Evolutionary conservation across 2,888 invertebrate species (phyloP), one percentile per base, ranked within the genome.

Genomic region (Erynnis tages): DNA sequence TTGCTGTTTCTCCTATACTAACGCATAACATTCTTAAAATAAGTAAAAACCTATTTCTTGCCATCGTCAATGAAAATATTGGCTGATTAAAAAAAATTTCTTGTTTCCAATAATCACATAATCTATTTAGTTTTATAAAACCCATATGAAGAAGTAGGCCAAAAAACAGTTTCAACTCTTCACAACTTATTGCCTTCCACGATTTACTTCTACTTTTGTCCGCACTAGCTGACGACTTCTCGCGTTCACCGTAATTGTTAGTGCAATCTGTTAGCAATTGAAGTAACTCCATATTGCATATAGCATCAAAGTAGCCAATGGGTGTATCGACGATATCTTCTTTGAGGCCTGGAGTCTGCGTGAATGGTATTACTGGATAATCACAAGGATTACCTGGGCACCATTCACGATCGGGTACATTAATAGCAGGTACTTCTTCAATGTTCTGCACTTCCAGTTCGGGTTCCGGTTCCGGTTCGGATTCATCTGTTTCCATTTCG

Each of bases 21-120:
- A 47, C 52, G 32, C 55, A 55, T 40, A 57, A 35, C 54, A 56
- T 54, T 55, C 55, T 37, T 52, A 52, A 57, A 45, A 54, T 54
- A 34, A 50, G 34, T 14, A 46, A 19, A 23, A 58, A 54, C 40
- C 48, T 21, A 54, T 58, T 58, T 21, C 50, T 25, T 50, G 50
- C 29, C 53, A 55, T 57, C n/a, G 37, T 43, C 25, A 14, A 30
- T 25, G 32, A 8, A 54, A 57, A 56, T 54, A 50, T 48, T 10
- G 43, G 38, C 45, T 57, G 53, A 35, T 52, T 53, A 50, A 57
- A 57, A 55, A 46, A 53, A 13, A 7, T 7, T 17, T 53, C 50
- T 6, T 53, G 38, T 53, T 47, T 47, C 54, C 55, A 58, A 25
- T 58, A 55, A 46, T 54, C 58, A 46, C n/a, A 5, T 4, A 58